Evolutionary conservation across 2,113 vertebrate species (phyloP), one percentile per base, ranked within the genome.

Genomic region (Pogonocichla stellata): DNA sequence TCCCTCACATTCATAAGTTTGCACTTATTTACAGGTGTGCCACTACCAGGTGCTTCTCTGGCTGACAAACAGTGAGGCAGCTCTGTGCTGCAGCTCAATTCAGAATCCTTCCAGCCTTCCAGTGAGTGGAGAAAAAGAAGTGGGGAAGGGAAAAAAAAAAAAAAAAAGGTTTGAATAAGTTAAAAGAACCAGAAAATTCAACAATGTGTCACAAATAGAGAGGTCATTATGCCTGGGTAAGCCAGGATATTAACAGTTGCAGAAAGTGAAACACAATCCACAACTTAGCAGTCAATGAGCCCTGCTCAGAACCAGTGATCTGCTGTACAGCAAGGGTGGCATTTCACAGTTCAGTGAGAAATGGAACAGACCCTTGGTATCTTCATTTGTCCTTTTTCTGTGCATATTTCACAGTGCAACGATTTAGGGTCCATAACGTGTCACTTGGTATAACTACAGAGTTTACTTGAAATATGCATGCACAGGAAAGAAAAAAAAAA

Each of bases 181-280:
- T 98, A 98, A 98, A 98, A 98, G 98, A 98, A 98, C 98, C 98
- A 98, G 97, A 98, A 98, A 98, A 98, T 98, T 97, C 98, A 98
- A 98, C 98, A 98, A 98, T 97, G 97, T 98, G 98, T 98, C 97
- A 98, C 97, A 98, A 98, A 98, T 97, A 96, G 97, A 97, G 96
- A 96, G 98, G 98, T 98, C 98, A 98, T 98, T 98, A 98, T 98
- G 98, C 98, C 98, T 98, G 98, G 97, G 89, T 98, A 98, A 97
- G 78, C 96, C 97, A 42, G 92, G 98, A 98, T 98, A 98, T 98
- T 98, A 98, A 97, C 97, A 97, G 97, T 98, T 97, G 93, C 95
- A 58, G 95, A 98, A 98, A 98, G 97, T 98, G 97, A 98, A 98
- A 98, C 96, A 96, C 97, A 98, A 97, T 91, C 97, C 96, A 95